phyloP scores from a whole-genome alignment of 2,113 vertebrate species.

The Petrocephalus microphthalmus region DNA sequence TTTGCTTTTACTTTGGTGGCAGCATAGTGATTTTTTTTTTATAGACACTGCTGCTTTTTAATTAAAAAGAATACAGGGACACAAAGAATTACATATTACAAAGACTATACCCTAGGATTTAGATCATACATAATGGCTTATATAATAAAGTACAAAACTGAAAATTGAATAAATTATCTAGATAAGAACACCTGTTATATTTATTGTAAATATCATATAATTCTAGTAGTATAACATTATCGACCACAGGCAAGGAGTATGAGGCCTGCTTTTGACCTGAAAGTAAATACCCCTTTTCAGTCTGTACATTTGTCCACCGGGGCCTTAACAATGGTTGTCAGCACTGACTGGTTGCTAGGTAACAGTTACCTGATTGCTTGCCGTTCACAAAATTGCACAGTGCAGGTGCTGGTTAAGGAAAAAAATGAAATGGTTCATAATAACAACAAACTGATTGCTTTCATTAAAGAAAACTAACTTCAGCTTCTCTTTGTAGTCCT shows the following conservation, averaged over 20 bases:
- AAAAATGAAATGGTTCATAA: background rate
- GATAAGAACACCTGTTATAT: background rate
- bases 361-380: constrained; percentile 69
- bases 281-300: constrained; percentile 34
- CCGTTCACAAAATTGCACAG: constrained; percentile 55
- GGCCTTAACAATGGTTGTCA: constrained; percentile 63
- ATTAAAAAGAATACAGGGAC: background rate
- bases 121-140: background rate
- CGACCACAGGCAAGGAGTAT: background rate
- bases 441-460: background rate
- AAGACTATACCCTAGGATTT: background rate
- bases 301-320: constrained; percentile 54
- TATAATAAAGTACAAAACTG: background rate
- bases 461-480: constrained; percentile 14
- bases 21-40: background rate
- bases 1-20: background rate
- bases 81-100: background rate
- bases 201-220: background rate
- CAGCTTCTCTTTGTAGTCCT: background rate
- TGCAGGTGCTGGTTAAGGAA: constrained; percentile 20
- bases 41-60: too few relatives aligned
- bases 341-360: constrained; percentile 67
- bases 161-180: background rate
- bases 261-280: constrained; percentile 6
- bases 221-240: constrained; percentile 1